Conservation (phyloP, 1,140 invertebrate species). For the Bombus confusus region DNA sequence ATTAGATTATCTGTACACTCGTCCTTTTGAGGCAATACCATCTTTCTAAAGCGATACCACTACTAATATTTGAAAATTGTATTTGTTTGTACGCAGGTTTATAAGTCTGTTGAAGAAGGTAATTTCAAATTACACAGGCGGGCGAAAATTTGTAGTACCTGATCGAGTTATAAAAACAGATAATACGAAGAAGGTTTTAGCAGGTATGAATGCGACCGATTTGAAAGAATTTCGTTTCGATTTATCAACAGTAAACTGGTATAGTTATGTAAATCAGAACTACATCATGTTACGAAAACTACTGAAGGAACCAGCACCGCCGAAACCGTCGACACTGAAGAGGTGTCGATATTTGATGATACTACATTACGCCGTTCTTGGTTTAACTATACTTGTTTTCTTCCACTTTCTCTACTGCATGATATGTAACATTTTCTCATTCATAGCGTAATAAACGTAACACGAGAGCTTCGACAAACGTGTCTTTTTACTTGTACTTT, state of each 20-base stretch:
- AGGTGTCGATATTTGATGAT: background rate
- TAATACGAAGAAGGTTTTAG: background rate
- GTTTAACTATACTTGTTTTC: background rate
- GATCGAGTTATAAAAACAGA: background rate
- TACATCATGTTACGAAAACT: fast-evolving
- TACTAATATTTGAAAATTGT: background rate
- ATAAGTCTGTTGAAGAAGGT: fast-evolving
- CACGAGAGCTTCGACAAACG: background rate
- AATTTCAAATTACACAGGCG: fast-evolving
- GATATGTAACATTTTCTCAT: background rate
- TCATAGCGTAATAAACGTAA: background rate
- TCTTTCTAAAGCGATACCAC: no score
- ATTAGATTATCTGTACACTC: no score
- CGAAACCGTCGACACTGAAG: background rate
- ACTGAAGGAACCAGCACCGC: background rate
- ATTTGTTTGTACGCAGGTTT: no score
- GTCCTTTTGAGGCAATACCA: no score
- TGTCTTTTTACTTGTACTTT: background rate
- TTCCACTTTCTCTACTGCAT: background rate
- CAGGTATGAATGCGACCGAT: background rate
- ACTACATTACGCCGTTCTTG: background rate
- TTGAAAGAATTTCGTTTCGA: background rate
- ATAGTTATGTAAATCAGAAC: fast-evolving
- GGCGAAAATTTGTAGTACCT: fast-evolving
- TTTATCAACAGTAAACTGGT: background rate